Evolutionary conservation across 2,113 vertebrate species (phyloP).

Genomic region (Hirundichthys speculiger): DNA sequence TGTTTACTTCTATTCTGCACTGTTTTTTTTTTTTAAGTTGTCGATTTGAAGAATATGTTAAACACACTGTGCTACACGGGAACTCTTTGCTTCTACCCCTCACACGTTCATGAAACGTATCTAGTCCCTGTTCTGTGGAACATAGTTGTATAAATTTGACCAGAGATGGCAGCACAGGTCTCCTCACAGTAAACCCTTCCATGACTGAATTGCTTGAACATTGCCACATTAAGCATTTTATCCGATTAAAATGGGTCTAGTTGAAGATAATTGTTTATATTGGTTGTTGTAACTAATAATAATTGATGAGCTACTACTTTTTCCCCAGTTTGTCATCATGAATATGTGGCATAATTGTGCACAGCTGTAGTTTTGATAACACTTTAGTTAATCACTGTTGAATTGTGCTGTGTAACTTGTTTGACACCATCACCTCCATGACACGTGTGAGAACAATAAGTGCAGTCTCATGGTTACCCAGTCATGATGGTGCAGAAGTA

Average conservation of each 20-base stretch:
- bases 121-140: not conserved
- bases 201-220: not conserved
- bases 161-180: constrained; percentile 14
- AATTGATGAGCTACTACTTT: not conserved
- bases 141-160: not conserved
- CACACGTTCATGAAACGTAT: not conserved
- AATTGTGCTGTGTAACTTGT: constrained; percentile 15
- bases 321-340: constrained; percentile 4
- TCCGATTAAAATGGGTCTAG: not conserved
- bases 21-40: constrained; percentile 29
- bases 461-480: constrained; percentile 2
- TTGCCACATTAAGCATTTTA: not conserved
- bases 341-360: constrained; percentile 5
- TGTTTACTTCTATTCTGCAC: constrained; percentile 22
- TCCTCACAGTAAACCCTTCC: not conserved
- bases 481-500: constrained; percentile 17
- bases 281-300: constrained; percentile 9
- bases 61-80: constrained; percentile 19
- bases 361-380: constrained; percentile 7
- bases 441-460: not conserved
- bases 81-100: constrained; percentile 1
- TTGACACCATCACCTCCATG: not conserved
- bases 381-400: constrained; percentile 7
- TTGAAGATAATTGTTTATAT: constrained; percentile 12
- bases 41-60: constrained; percentile 14